A percentile compares a stretch with the other conserved stretches of the same genome.
phyloP scores from a whole-genome alignment of 2,888 invertebrate genomes.

The Campopleginae sp. region DNA sequence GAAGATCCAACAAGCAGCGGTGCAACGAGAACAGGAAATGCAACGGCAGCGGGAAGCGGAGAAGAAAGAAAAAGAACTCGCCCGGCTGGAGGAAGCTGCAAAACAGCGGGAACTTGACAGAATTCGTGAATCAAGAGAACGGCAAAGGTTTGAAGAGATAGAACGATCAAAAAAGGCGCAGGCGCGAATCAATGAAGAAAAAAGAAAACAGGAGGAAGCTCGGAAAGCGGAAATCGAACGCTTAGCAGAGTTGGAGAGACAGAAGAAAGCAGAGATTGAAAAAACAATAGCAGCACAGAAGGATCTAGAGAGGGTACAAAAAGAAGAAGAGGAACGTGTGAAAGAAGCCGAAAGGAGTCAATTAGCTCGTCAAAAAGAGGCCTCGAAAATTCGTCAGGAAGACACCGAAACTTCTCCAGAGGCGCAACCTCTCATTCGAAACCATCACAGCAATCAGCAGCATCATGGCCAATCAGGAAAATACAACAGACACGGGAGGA shows the following conservation, averaged over 20 bases:
- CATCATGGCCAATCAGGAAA: conserved; percentile 73
- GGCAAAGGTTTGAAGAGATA: conserved; percentile 76
- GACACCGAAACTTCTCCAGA: conserved; percentile 59
- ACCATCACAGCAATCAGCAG: conserved; percentile 75
- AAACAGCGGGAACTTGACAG: conserved; percentile 79
- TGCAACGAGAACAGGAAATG: conserved; percentile 77
- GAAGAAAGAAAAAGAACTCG: conserved; percentile 78
- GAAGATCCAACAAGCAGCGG: conserved; percentile 73
- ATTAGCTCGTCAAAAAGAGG: conserved; percentile 42
- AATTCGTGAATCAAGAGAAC: conserved; percentile 77
- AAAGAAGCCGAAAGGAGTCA: conserved; percentile 52
- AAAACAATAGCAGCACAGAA: conserved; percentile 70
- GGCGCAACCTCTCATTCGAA: conserved; percentile 73
- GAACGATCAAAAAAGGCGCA: conserved; percentile 75
- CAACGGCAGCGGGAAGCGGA: conserved; percentile 78
- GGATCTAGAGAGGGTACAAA: conserved; percentile 68
- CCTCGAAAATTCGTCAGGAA: conserved; percentile 54
- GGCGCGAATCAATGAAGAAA: conserved; percentile 76
- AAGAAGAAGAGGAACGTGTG: conserved; percentile 67
- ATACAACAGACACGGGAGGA: conserved; percentile 67
- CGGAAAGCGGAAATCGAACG: conserved; percentile 74
- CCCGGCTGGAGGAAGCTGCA: conserved; percentile 77
- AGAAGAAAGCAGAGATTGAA: conserved; percentile 74
- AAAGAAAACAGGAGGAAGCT: conserved; percentile 71
- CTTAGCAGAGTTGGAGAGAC: conserved; percentile 72